Base-by-base conservation (phyloP, 2,888 invertebrate genomes). In the Sepiola atlantica region DNA sequence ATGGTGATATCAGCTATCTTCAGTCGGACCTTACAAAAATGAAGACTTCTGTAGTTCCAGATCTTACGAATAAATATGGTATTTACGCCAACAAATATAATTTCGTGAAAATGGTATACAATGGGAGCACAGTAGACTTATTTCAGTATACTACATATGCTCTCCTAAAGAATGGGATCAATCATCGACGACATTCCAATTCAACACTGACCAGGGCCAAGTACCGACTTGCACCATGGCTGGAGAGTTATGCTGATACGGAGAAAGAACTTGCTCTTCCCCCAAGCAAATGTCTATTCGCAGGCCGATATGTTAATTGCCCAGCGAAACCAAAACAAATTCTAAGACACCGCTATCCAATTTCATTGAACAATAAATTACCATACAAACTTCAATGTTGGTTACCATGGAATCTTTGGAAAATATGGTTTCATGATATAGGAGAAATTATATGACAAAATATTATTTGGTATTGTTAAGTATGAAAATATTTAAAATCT, bases 381-480 rank as follows among this genome's bases (percentile, higher is more conserved):
- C 90, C 90, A 16, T 90, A 90, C 35, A 90, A 90, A 90, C 90
- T 90, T 16, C 21, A 90, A 35, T 90, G 90, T 28, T 90, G 90
- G 90, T 90, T 90, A 90, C 90, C 90, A 32, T 90, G 90, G 90
- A 90, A 90, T 90, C 45, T 45, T 45, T 45, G 45, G 45, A 45
- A 45, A 45, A 45, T 45, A 45, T 45, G 45, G 45, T 8, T 45
- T 45, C 45, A 45, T 8, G 45, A 8, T 45, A 45, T 45, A 45
- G 45, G 45, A 45, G 45, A 45, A 45, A 8, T 45, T 45, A 45
- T 45, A 45, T 45, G 45, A 45, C 8, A 45, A 45, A 45, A 45
- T n/a, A n/a, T n/a, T n/a, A n/a, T n/a, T n/a, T 45, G 8, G 2
- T 45, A 45, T 45, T 45, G 45, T 45, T 45, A n/a, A n/a, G n/a